Base-by-base conservation (phyloP, 64 coral and sea anemone species). In the Montipora efflorescens region DNA sequence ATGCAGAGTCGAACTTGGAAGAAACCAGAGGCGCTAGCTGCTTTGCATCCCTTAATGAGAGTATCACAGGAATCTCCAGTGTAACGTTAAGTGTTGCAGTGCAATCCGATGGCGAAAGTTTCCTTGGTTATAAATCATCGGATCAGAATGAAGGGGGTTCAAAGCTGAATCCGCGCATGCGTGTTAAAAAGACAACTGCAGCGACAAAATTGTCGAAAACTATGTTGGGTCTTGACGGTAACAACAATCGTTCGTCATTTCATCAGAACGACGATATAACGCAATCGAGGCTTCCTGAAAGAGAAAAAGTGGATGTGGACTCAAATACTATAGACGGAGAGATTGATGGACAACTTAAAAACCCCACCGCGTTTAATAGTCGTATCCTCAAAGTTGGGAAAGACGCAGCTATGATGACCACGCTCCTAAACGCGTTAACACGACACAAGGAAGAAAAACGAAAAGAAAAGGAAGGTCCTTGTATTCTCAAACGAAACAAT, bases 51-150 rank as follows among this genome's bases (percentile, higher is more conserved):
- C 43, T 69, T 15, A 61, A 84, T 77, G 36, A 75, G 76, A 93
- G 83, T 52, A 66, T 79, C 10, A 13, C 61, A 13, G 91, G 45
- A 10, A 93, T 83, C 51, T 80, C 91, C 9, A 93, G 91, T 47
- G 61, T 93, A 4, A 87, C 91, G 45, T 74, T 93, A 67, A 93
- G 91, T 55, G 22, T 93, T 48, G 91, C 91, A 19, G 83, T 93
- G 20, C 58, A 87, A 77, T 88, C 91, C 15, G 91, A 93, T 7
- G 66, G 16, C 19, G 91, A 80, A 16, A 69, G 82, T 69, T 84
- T 70, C 8, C 3, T 47, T 69, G 14, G 4, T 48, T 25, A 48
- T 48, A 84, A 48, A 48, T 68, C 28, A 5, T 69, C 9, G 14
- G 18, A n/a, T 2, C 15, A 69, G 2, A 84, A 10, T 3, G 9